A percentile compares a stretch with the other conserved stretches of the same genome.
Evolutionary conservation across 2,888 invertebrate species (phyloP).

Genomic region (Cataglyphis albicans): DNA sequence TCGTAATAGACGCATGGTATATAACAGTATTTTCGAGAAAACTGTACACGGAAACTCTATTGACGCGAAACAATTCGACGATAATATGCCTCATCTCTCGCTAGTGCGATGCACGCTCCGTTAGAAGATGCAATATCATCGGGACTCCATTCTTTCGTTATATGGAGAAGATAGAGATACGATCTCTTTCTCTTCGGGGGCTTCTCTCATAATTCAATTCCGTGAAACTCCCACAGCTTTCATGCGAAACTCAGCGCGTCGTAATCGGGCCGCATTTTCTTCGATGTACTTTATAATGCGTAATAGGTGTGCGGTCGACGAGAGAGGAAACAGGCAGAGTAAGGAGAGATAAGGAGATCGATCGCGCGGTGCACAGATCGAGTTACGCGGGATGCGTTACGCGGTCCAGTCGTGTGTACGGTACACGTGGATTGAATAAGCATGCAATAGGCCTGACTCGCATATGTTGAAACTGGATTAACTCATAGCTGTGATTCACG

Average conservation of each 20-base stretch:
- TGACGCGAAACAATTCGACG: slow-evolving; percentile 56
- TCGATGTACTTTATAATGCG: slow-evolving; percentile 53
- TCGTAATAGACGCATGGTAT: slow-evolving; percentile 28
- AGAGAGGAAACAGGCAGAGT: background rate
- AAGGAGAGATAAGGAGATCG: slow-evolving; percentile 32
- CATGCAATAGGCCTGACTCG: slow-evolving; percentile 22
- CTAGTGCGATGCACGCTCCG: slow-evolving; percentile 50
- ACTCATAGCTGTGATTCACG: background rate
- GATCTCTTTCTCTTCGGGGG: slow-evolving; percentile 59
- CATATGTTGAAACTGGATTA: slow-evolving; percentile 29
- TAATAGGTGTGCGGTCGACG: slow-evolving; percentile 37
- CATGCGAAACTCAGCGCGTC: slow-evolving; percentile 66
- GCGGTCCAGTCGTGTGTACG: slow-evolving; percentile 25
- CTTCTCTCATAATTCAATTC: slow-evolving; percentile 74
- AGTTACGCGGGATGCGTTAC: background rate
- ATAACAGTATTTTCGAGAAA: slow-evolving; percentile 40
- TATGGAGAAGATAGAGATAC: slow-evolving; percentile 61
- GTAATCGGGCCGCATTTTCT: slow-evolving; percentile 64
- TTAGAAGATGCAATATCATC: slow-evolving; percentile 70
- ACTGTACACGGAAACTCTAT: slow-evolving; percentile 43
- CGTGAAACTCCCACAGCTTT: slow-evolving; percentile 66
- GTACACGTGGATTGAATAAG: slow-evolving; percentile 21
- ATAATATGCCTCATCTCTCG: slow-evolving; percentile 56
- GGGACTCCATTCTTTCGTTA: slow-evolving; percentile 66
- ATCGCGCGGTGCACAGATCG: slow-evolving; percentile 30